phyloP scores from a whole-genome alignment of 2,113 vertebrate genomes.

The Chauna torquata region DNA sequence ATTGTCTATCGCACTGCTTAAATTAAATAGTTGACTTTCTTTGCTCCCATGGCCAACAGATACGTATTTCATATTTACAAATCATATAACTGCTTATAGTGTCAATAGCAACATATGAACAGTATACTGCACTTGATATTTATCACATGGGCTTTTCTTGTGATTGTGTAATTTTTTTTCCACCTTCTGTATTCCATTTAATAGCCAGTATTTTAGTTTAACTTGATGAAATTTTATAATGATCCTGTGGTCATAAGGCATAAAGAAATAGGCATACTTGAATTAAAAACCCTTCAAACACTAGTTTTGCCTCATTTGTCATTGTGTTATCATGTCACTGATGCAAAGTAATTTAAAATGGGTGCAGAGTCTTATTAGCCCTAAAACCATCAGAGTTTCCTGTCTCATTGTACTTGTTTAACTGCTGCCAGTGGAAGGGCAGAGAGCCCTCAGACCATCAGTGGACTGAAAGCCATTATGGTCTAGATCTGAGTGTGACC shows the following conservation, averaged over 20 bases:
- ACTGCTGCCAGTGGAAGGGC: not conserved
- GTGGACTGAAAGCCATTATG: not conserved
- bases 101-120: not conserved
- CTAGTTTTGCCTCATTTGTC: not conserved
- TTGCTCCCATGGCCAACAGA: not conserved
- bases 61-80: not conserved
- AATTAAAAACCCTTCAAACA: not conserved
- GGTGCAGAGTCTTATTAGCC: not conserved
- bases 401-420: rapidly evolving
- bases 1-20: not conserved
- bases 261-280: not conserved
- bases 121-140: not conserved
- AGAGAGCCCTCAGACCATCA: not conserved
- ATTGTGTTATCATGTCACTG: not conserved
- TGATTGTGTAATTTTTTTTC: not conserved
- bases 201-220: not conserved
- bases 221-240: not conserved
- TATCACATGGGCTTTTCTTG: not conserved
- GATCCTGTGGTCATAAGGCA: not conserved
- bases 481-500: not conserved
- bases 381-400: not conserved
- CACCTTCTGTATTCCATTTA: not conserved
- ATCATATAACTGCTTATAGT: not conserved
- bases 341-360: not conserved
- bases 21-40: not conserved